phyloP scores from a whole-genome alignment of 2,113 vertebrate species.

The Poicephalus meyeri region DNA sequence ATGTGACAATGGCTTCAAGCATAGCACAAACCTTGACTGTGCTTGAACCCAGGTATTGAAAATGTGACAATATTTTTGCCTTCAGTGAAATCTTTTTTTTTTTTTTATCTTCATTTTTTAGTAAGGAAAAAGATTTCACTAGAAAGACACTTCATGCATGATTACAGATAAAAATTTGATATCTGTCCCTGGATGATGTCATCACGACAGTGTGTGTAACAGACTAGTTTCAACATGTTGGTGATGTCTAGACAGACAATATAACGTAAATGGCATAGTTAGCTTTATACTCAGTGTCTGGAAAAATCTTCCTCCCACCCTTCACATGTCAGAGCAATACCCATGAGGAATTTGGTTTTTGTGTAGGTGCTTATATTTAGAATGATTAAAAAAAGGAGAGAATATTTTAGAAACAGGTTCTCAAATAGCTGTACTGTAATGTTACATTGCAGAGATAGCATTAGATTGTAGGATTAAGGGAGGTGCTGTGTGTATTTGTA shows the following conservation, averaged over 20 bases:
- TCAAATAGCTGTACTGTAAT: background rate
- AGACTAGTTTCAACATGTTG: slow-evolving; percentile 24
- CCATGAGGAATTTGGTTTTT: background rate
- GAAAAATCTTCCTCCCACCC: slow-evolving; percentile 37
- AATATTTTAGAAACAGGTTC: background rate
- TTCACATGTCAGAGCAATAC: background rate
- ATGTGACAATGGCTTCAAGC: background rate
- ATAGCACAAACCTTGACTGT: background rate
- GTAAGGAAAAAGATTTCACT: background rate
- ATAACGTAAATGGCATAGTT: background rate
- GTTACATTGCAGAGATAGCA: background rate
- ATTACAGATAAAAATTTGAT: background rate
- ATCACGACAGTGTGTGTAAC: background rate
- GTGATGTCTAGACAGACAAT: slow-evolving; percentile 32
- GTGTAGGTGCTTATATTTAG: slow-evolving; percentile 41
- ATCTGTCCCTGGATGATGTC: background rate
- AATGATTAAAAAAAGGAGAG: background rate
- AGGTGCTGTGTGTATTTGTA: background rate
- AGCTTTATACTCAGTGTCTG: background rate
- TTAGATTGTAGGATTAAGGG: background rate
- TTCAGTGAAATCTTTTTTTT: background rate
- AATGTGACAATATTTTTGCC: background rate
- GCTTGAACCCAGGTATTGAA: background rate
- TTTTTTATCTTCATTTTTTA: background rate
- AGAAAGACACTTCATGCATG: background rate